Conservation (phyloP, 2,888 invertebrate species). For the Pachliopta kotzebuea region DNA sequence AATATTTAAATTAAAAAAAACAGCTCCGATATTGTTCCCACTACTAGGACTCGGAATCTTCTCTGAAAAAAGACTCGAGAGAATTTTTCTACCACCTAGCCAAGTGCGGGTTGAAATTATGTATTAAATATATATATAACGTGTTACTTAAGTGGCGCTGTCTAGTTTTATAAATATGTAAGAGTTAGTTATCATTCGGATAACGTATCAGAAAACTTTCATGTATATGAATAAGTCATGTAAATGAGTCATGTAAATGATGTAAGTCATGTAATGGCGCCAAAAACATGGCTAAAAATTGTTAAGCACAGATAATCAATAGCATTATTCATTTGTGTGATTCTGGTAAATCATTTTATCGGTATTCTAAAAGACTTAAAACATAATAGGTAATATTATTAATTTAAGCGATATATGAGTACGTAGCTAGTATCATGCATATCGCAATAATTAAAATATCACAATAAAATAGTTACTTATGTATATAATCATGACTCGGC, state of each 20-base stretch:
- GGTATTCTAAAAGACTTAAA: constrained; percentile 1
- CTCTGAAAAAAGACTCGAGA: too few relatives aligned
- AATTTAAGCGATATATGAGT: constrained; percentile 7
- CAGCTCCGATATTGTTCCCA: too few relatives aligned
- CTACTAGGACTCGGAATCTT: too few relatives aligned
- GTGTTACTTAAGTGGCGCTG: constrained; percentile 13
- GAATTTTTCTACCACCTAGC: too few relatives aligned
- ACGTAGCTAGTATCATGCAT: background rate
- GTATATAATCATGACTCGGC: background rate
- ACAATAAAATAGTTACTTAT: background rate
- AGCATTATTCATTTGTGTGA: background rate
- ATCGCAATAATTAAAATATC: too few relatives aligned
- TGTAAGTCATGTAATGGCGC: constrained; percentile 18
- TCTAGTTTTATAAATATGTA: background rate
- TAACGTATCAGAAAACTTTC: background rate
- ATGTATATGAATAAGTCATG: constrained; percentile 3
- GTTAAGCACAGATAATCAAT: background rate
- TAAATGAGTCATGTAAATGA: constrained; percentile 15
- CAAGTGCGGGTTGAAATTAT: background rate
- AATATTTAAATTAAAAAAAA: background rate
- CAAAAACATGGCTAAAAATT: constrained; percentile 2
- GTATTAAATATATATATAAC: constrained; percentile 3
- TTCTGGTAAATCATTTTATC: constrained; percentile 1
- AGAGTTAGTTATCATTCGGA: background rate
- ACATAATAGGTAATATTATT: constrained; percentile 2